Conservation (phyloP, 2,113 vertebrate species). For the Platysteira castanea region DNA sequence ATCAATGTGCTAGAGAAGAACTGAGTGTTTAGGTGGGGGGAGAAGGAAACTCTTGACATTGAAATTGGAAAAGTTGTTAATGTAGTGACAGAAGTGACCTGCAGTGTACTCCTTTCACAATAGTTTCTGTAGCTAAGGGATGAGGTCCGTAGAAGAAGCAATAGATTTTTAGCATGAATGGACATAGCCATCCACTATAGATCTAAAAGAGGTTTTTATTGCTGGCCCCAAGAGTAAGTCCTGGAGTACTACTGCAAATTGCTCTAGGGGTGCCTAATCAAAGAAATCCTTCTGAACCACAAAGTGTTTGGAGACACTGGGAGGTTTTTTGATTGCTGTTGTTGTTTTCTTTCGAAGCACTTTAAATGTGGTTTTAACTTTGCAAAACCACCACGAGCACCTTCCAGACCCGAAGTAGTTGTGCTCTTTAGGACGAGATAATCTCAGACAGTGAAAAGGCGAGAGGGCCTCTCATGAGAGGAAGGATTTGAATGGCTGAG, state of each 20-base stretch:
- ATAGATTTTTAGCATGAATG: not conserved
- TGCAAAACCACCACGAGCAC: not conserved
- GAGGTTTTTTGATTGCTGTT: not conserved
- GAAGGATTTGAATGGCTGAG: not conserved
- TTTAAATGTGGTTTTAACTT: not conserved
- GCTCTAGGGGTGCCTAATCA: not conserved
- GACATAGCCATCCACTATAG: not conserved
- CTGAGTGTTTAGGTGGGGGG: not conserved
- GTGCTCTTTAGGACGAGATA: not conserved
- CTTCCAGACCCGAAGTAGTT: not conserved
- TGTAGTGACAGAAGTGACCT: not conserved
- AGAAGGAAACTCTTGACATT: not conserved
- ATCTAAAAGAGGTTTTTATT: not conserved
- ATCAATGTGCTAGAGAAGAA: not conserved
- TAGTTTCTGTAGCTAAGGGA: not conserved
- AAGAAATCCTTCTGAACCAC: not conserved
- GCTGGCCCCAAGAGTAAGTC: not conserved
- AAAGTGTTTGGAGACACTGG: not conserved
- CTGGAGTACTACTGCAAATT: not conserved
- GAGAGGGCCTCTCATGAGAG: accelerated
- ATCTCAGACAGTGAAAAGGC: not conserved
- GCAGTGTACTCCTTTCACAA: not conserved
- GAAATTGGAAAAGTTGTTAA: not conserved
- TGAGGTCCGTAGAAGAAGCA: not conserved
- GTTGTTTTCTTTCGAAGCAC: not conserved